Evolutionary conservation across 1,140 invertebrate species (phyloP).

Genomic region (Pollicipes pollicipes): DNA sequence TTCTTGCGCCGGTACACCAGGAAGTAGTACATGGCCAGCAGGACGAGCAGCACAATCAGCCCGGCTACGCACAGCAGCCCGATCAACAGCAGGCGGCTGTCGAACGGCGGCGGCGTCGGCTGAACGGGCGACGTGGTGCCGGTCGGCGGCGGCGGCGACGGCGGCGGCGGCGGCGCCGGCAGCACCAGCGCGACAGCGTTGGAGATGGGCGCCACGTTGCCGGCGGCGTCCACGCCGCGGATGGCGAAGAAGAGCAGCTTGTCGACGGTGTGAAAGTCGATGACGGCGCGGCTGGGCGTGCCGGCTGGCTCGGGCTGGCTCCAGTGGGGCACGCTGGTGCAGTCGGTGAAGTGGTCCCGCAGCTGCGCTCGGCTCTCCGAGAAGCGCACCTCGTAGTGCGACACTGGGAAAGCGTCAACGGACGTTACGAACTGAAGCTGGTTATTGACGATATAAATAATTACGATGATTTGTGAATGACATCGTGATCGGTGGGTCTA

Average conservation of each 20-base stretch:
- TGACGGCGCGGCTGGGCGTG: not conserved
- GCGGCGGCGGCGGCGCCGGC: not conserved
- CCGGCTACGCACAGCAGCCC: too few species aligned
- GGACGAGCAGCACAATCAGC: not conserved
- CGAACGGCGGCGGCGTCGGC: not conserved
- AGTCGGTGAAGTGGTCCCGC: not conserved
- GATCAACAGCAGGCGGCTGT: too few species aligned
- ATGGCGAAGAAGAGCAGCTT: not conserved
- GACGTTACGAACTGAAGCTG: too few species aligned
- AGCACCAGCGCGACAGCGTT: not conserved
- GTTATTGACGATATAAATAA: too few species aligned
- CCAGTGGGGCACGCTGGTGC: not conserved
- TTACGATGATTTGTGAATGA: too few species aligned
- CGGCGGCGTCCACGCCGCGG: not conserved
- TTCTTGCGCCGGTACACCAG: not conserved
- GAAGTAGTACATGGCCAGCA: not conserved
- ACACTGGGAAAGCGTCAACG: not conserved
- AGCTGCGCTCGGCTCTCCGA: not conserved
- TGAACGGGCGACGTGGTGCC: not conserved
- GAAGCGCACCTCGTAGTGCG: slow-evolving; percentile 1
- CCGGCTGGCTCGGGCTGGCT: slow-evolving; percentile 12
- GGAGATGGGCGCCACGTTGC: not conserved
- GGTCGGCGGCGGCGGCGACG: not conserved
- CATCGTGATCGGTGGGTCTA: too few species aligned
- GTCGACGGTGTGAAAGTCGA: not conserved